phyloP scores from a whole-genome alignment of 2,113 vertebrate genomes.

The Pimephales promelas region DNA sequence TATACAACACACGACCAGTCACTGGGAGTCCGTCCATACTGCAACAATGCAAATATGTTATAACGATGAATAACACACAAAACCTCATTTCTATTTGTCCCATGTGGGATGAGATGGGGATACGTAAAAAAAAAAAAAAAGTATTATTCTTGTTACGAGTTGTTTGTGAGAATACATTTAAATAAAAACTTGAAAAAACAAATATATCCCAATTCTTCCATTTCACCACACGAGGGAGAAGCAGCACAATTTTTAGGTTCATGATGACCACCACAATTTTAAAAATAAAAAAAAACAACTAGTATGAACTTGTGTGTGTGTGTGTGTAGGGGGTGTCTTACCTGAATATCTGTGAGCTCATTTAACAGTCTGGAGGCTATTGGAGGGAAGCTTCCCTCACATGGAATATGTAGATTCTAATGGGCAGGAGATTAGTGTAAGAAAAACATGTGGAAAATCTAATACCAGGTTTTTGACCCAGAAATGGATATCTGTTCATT shows the following conservation, averaged over 20 bases:
- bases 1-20: conserved; percentile 76
- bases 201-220: background rate
- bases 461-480: conserved; percentile 60
- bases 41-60: conserved; percentile 54
- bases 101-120: background rate
- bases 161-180: background rate
- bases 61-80: conserved; percentile 56
- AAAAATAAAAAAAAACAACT: too few relatives aligned
- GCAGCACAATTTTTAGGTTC: background rate
- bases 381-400: background rate
- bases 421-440: background rate
- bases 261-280: too few relatives aligned
- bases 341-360: conserved; percentile 69
- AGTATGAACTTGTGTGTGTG: too few relatives aligned
- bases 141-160: background rate
- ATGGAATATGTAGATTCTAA: conserved; percentile 51
- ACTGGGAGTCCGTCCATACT: conserved; percentile 81
- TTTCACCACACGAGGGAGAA: background rate
- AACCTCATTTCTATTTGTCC: background rate
- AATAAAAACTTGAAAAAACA: background rate
- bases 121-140: too few relatives aligned
- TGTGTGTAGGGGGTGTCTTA: conserved; percentile 73
- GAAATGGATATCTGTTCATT: background rate
- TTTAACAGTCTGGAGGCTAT: conserved; percentile 42
- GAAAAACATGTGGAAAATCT: background rate